Base-by-base conservation (phyloP, 2,888 invertebrate genomes). In the Masnerella sp. region DNA sequence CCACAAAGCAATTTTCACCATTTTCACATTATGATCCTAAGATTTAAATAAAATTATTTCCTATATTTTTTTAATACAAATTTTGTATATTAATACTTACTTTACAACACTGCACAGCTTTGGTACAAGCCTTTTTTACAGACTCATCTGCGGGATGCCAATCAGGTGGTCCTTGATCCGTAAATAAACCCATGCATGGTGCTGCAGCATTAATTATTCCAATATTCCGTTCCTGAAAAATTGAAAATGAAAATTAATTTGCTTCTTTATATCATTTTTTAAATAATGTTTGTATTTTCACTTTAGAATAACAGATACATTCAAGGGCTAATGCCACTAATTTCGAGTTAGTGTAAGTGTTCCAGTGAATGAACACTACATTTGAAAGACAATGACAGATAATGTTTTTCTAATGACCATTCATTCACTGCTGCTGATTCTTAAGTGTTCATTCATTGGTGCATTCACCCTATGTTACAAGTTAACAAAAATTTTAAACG, bases 151-250 rank as follows among this genome's bases (percentile, higher is more conserved):
- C 95, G 1, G 95, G 94, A 88, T 97, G 96, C 96, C 96, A 97
- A 0, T 87, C 81, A 74, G 91, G 93, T 0, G 95, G 93, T 0
- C 95, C 95, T 32, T 86, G 85, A 84, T 92, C 93, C 5, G 94
- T 92, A 25, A 97, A 89, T 15, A 97, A 89, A 1, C 96, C 96
- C 94, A 97, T 93, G 1, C 92, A 93, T 8, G 94, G 92, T 0
- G 93, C 91, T 0, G 96, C 92, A 0, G 96, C 96, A 85, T 95
- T 95, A 18, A 98, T 92, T 11, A 97, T 89, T 0, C 95, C 96
- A 3, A 97, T 86, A 34, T 93, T 91, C 81, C 90, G 90, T 61
- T 88, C 88, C 94, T 94, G 84, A 22, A 17, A 30, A 56, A 45
- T 34, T 51, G 58, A 67, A 47, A 47, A 64, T 34, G 9, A 34